Evolutionary conservation across 2,888 invertebrate genomes (phyloP), one percentile per base, ranked within the genome.

Genomic region (Petrolisthes cinctipes): DNA sequence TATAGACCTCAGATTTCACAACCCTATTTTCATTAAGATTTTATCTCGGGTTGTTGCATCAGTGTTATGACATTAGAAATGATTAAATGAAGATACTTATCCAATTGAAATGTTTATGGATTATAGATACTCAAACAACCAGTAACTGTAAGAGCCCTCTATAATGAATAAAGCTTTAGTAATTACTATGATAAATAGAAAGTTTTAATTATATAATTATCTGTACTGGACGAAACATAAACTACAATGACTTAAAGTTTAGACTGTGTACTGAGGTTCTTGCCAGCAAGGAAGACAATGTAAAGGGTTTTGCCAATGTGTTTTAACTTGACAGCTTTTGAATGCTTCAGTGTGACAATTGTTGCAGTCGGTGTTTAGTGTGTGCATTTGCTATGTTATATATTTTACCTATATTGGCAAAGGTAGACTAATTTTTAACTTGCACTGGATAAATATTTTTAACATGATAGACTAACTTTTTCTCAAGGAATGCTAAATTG

Each of bases 311-410:
- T 82, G 81, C 73, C 66, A 86, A 57, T 86, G 75, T 86, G 51
- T 78, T 80, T 57, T 37, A 66, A 66, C 68, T 86, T 68, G 61
- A 51, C 17, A 83, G 86, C 86, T 86, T 86, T 23, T 76, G 73
- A 71, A 80, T 86, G 86, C 86, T 86, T 86, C 73, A 54, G 61
- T 78, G 86, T 83, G 86, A 76, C 57, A 53, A 71, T 76, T 86
- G 83, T 83, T 82, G 79, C 83, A 78, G 83, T 78, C 56, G 78
- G 53, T 86, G 79, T 86, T 80, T 80, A 83, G 80, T 71, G 51
- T 83, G 56, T 78, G 79, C 71, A 37, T 37, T 37, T 37, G 37
- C 37, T 37, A 37, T 51, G 71, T 71, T 11, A 68, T 20, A 53
- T 68, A 56, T 61, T 68, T 71, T 71, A 79, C 79, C 56, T 85